Base-by-base conservation (phyloP, 2,797 vertebrate species). In the Malurus splendens region DNA sequence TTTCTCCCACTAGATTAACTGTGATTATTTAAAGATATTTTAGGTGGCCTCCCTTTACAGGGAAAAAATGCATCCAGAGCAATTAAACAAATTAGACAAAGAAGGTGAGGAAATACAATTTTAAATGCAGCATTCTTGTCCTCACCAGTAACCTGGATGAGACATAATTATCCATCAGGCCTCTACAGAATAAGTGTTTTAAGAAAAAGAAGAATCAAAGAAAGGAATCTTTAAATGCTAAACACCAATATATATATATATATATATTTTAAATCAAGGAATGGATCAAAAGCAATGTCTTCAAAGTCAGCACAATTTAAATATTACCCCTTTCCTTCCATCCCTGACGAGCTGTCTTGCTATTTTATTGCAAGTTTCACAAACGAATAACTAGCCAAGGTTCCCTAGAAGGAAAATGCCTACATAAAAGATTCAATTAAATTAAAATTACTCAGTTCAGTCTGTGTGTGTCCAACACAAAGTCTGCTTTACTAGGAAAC, bases 381-480 rank as follows among this genome's bases (percentile, higher is more conserved):
- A 90, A 90, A 85, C 68, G 62, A 94, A 65, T 86, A 93, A 93
- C 82, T 89, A 86, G 80, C 86, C 88, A 85, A 92, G 67, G 86
- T 80, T 95, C 85, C 91, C 91, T 89, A 90, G 89, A 90, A 93
- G 82, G 90, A 94, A 93, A 91, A 87, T 70, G 89, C 89, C 87
- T 83, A 89, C 87, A 82, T 92, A 90, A 92, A 94, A 94, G 89
- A 94, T 77, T 90, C 91, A 94, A 93, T 87, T 92, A 90, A 92
- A 89, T 73, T 89, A 86, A 92, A 92, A 94, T 93, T 84, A 87
- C 90, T 92, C 86, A 64, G 66, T 91, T 86, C 88, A 72, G 82
- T 41, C 82, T 85, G 16, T 80, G 85, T 80, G 76, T 81, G 87
- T 84, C 82, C 88, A 89, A 93, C 1, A 12, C 84, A 92, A 94